These are phyloP conservation scores for Acanthurus leucopareius DNA, from an alignment of 2,797 vertebrate genomes.

Conservation along the genomic window DNA sequence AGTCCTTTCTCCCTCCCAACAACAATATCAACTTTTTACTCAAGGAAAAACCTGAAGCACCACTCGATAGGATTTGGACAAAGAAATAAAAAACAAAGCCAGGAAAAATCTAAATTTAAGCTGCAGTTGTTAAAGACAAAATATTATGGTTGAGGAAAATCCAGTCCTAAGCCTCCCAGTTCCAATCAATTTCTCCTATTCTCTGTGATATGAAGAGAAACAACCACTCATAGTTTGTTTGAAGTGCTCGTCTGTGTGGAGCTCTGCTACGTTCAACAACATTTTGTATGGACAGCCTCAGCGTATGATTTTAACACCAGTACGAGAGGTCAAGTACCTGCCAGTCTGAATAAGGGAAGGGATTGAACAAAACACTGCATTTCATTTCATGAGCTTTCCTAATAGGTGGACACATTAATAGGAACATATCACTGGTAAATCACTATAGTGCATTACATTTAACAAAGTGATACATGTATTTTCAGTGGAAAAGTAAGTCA, in stretches of 20 bases:
- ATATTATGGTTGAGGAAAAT: slow-evolving; percentile 79
- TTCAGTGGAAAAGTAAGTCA: background rate
- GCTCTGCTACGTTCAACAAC: slow-evolving; percentile 62
- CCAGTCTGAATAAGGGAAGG: slow-evolving; percentile 32
- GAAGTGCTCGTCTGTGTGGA: slow-evolving; percentile 71
- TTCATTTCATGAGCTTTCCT: slow-evolving; percentile 26
- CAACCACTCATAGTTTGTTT: slow-evolving; percentile 81
- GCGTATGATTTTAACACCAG: slow-evolving; percentile 69
- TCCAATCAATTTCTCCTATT: slow-evolving; percentile 85
- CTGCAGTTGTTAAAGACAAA: slow-evolving; percentile 81
- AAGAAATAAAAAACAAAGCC: slow-evolving; percentile 81
- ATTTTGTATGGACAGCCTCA: slow-evolving; percentile 58
- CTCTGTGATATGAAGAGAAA: slow-evolving; percentile 80
- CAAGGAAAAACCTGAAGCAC: slow-evolving; percentile 87
- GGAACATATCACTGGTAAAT: slow-evolving; percentile 19
- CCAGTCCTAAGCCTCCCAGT: slow-evolving; percentile 80
- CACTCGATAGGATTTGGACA: slow-evolving; percentile 86
- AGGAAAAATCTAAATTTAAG: slow-evolving; percentile 82
- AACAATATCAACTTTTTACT: slow-evolving; percentile 88
- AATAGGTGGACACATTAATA: slow-evolving; percentile 45
- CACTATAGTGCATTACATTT: slow-evolving; percentile 4
- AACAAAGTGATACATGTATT: background rate
- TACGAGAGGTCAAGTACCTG: slow-evolving; percentile 62
- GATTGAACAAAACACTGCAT: slow-evolving; percentile 42
- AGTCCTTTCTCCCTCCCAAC: slow-evolving; percentile 84